Percentiles rank a stretch among this genome's conserved stretches.
These are phyloP conservation scores for Pelodytes ibericus DNA, from an alignment of 2,797 vertebrate genomes.

Conservation along the genomic window DNA sequence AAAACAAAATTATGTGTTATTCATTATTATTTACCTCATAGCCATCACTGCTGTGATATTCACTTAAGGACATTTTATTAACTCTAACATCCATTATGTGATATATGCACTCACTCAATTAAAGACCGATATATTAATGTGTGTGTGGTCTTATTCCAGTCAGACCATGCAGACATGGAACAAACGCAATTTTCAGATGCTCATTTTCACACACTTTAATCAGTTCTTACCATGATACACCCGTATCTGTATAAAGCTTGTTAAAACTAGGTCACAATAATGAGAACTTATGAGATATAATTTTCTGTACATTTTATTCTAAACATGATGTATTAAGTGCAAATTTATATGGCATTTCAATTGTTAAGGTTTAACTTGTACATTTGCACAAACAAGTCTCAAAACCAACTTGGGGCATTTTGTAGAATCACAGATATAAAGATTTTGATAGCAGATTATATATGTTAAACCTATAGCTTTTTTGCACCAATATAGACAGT, in stretches of 20 bases:
- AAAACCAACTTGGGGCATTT: neutral
- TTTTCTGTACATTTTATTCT: neutral
- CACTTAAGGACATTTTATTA: neutral
- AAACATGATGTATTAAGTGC: neutral
- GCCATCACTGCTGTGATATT: neutral
- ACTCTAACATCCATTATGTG: neutral
- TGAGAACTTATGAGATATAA: neutral
- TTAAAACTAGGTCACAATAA: conserved; percentile 3
- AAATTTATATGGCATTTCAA: neutral
- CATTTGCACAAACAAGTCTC: neutral
- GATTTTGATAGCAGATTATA: neutral
- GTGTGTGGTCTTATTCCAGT: neutral
- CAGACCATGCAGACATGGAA: neutral
- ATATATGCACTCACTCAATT: neutral
- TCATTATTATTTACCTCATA: too few species aligned
- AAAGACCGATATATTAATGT: neutral
- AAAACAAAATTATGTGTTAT: too few species aligned
- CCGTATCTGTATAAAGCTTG: too few species aligned
- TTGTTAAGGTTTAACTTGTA: neutral
- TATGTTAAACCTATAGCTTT: neutral
- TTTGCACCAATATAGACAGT: too few species aligned
- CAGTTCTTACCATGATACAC: neutral
- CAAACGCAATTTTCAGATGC: neutral
- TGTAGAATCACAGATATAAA: neutral
- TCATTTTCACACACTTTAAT: neutral